Evolutionary conservation across 2,113 vertebrate species (phyloP), one percentile per base, ranked within the genome.

Genomic region (Falco punctatus): DNA sequence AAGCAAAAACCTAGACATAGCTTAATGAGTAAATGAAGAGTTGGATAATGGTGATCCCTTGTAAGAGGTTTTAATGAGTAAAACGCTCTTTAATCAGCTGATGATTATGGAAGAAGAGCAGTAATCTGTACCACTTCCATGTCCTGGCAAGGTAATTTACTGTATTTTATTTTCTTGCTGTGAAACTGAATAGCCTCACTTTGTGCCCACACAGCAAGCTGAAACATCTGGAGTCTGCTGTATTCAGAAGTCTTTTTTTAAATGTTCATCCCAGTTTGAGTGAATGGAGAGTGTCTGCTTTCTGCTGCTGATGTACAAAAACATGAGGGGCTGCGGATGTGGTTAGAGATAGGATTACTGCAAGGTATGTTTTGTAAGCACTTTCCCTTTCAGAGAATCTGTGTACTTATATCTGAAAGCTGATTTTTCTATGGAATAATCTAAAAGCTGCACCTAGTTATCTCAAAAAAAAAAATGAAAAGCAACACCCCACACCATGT

Each of bases 11-110:
- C 42, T 89, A 62, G 49, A 82, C 78, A 38, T 93, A 62, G 52
- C 86, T 66, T 92, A 89, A 96, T 96, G 92, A 96, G 79, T 92
- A 97, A 95, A 81, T 86, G 90, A 90, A 94, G 91, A 54, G 35
- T n/a, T 71, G 20, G 44, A 62, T 66, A 86, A 88, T 77, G 74
- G 92, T 72, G 10, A 94, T 92, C 85, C 59, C 30, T 88, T 96
- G 66, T 61, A 88, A 93, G 87, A 82, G 35, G 5, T 26, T 84
- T 95, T 97, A 94, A 97, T 97, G 93, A 96, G 73, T 88, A 90
- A 91, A 89, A 57, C 86, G 46, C 40, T 96, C 86, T 91, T 96
- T 92, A 96, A 95, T 98, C 93, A 97, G 93, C 38, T 89, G 57
- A 73, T 75, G 65, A 92, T 97, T 77, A 54, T 48, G 19, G 28